These are phyloP conservation scores for Alosa alosa DNA, from an alignment of 2,113 vertebrate species.

Conservation along the genomic window DNA sequence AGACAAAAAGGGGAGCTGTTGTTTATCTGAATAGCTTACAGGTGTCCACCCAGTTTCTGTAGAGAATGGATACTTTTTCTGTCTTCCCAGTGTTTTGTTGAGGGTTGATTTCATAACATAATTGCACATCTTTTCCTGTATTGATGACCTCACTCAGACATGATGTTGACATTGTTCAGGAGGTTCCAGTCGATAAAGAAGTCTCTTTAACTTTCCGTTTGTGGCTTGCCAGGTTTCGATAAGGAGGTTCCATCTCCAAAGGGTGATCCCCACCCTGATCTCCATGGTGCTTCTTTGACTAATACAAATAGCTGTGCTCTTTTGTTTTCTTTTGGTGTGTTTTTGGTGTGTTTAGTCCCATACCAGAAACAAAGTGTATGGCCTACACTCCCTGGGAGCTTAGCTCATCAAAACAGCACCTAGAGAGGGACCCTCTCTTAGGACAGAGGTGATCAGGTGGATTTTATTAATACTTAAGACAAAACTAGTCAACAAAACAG, in stretches of 20 bases:
- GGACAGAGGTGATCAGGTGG: constrained; percentile 2
- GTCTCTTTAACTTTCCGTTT: constrained; percentile 62
- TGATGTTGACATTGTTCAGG: constrained; percentile 55
- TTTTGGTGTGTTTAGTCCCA: constrained; percentile 43
- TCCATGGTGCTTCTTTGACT: constrained; percentile 70
- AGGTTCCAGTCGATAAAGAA: constrained; percentile 57
- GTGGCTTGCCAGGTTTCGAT: constrained; percentile 71
- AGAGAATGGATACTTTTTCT: constrained; percentile 44
- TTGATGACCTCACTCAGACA: constrained; percentile 55
- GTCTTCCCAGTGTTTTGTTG: constrained; percentile 29
- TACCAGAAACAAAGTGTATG: constrained; percentile 23
- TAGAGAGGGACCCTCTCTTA: background rate
- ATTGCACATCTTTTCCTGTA: constrained; percentile 36
- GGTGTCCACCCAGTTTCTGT: constrained; percentile 39
- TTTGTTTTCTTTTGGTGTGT: constrained; percentile 54
- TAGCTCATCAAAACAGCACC: constrained; percentile 39
- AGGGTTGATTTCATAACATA: constrained; percentile 26
- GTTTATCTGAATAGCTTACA: background rate
- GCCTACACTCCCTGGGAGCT: constrained; percentile 28
- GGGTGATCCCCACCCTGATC: constrained; percentile 61
- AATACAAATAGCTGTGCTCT: constrained; percentile 68
- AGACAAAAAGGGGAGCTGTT: constrained; percentile 12
- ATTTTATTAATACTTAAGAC: constrained; percentile 23
- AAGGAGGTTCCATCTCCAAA: constrained; percentile 60
- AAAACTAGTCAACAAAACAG: background rate